Base-by-base conservation (phyloP, 2,888 invertebrate genomes). In the Euclidia mi region DNA sequence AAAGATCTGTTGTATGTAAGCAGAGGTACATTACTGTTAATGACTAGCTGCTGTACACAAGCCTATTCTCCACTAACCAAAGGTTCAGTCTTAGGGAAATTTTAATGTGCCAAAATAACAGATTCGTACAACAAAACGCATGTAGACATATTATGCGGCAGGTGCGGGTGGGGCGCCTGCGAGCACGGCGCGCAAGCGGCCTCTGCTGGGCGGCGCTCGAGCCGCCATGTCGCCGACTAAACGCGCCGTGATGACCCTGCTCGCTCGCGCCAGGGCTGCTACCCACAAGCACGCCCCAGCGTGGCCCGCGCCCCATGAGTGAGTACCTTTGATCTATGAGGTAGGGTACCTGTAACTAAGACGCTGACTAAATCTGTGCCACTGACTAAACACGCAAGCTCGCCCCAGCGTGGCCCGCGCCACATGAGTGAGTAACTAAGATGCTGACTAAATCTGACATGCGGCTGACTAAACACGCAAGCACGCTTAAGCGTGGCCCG, bases 181-280 rank as follows among this genome's bases (percentile, higher is more conserved):
- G 84, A 95, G 95, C 81, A 87, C 90, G 75, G 95, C 95, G 41
- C 96, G 97, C 89, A 97, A 97, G 93, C 96, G 97, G 79, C 97
- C 97, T n/a, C 94, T 97, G 73, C 94, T 97, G 84, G 92, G 92
- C 56, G 94, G 93, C 79, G 92, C 95, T 69, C 95, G 96, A 76
- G 95, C 96, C 74, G 96, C 96, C 82, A 97, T 97, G 97, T 96
- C 96, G 65, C 97, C 97, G 88, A 97, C 97, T 86, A 97, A 97
- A 92, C 95, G 97, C 77, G 97, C 97, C 55, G 97, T 97, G 74
- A 97, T 97, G 96, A 97, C 97, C 78, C 96, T 97, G 76, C 94
- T 97, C 79, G 97, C 97, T 17, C 95, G 97, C 64, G 97, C 97
- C 56, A 95, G 97, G 82, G 97, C 97, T 32, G 97, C 97, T 59